Conservation (phyloP, 2,888 invertebrate species). For the Pocota personata region DNA sequence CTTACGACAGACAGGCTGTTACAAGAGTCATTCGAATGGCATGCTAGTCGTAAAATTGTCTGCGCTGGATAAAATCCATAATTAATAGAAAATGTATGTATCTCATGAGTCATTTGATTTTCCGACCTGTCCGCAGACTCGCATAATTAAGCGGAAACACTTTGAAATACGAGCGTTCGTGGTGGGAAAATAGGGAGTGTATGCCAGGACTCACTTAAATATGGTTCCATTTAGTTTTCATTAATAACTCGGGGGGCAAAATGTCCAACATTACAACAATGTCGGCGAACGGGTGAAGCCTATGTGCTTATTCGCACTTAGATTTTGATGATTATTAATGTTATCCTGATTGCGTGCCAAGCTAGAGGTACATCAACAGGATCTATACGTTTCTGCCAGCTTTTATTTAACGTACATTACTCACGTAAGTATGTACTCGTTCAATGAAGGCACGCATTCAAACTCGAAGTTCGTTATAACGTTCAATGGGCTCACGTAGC, state of each 20-base stretch:
- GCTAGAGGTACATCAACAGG: slow-evolving; percentile 2
- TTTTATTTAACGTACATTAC: slow-evolving; percentile 24
- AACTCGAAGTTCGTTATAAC: not conserved
- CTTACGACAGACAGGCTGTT: not conserved
- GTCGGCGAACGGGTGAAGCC: not conserved
- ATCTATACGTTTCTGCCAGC: slow-evolving; percentile 16
- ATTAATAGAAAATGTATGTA: not conserved
- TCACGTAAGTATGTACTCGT: slow-evolving; percentile 42
- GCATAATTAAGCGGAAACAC: not conserved
- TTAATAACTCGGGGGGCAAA: not conserved
- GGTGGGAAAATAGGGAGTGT: not conserved
- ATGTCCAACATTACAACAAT: not conserved
- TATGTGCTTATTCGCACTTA: slow-evolving; percentile 8
- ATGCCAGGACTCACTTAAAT: not conserved
- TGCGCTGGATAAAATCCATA: not conserved
- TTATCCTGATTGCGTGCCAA: slow-evolving; percentile 2
- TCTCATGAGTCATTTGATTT: slow-evolving; percentile 17
- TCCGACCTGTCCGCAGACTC: not conserved
- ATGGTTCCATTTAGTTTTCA: not conserved
- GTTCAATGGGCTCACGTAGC: not conserved
- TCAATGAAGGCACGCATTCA: slow-evolving; percentile 33
- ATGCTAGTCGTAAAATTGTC: not conserved
- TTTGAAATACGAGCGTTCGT: not conserved
- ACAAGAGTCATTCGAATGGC: not conserved
- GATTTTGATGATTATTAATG: slow-evolving; percentile 17